These are phyloP conservation scores for Vulpes vulpes DNA, from an alignment of 2,113 vertebrate genomes.

Conservation along the genomic window DNA sequence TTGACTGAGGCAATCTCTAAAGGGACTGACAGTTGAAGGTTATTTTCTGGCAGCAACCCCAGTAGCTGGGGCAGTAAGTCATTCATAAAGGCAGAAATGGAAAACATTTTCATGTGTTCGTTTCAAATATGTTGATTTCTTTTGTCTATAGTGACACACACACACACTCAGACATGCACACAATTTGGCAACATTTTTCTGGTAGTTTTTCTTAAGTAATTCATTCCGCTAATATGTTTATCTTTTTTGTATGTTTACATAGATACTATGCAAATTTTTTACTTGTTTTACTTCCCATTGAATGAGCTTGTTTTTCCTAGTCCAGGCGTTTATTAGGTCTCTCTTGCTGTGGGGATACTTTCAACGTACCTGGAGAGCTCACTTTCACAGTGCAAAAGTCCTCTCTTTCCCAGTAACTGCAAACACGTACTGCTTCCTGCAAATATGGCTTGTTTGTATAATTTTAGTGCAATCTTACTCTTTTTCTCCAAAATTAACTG, in stretches of 20 bases:
- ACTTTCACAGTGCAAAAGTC: neutral
- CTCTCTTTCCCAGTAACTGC: neutral
- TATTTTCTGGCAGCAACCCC: neutral
- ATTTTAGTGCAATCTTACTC: neutral
- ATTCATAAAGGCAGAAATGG: neutral
- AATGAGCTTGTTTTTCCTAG: neutral
- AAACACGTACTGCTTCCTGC: neutral
- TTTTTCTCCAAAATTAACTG: constrained; percentile 2
- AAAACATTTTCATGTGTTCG: neutral
- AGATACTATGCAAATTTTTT: neutral
- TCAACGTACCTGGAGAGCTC: neutral
- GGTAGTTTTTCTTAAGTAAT: neutral
- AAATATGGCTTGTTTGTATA: neutral
- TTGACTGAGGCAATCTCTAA: neutral
- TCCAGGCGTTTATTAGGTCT: neutral
- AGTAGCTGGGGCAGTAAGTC: neutral
- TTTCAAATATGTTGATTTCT: neutral
- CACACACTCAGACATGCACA: neutral
- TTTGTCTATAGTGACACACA: neutral
- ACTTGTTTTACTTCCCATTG: neutral
- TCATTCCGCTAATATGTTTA: neutral
- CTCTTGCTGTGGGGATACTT: neutral
- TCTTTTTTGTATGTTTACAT: neutral
- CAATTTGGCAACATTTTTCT: neutral
- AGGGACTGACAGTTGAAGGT: neutral